Evolutionary conservation across 2,888 invertebrate genomes (phyloP).

Genomic region (Trileptium ribeirensis): DNA sequence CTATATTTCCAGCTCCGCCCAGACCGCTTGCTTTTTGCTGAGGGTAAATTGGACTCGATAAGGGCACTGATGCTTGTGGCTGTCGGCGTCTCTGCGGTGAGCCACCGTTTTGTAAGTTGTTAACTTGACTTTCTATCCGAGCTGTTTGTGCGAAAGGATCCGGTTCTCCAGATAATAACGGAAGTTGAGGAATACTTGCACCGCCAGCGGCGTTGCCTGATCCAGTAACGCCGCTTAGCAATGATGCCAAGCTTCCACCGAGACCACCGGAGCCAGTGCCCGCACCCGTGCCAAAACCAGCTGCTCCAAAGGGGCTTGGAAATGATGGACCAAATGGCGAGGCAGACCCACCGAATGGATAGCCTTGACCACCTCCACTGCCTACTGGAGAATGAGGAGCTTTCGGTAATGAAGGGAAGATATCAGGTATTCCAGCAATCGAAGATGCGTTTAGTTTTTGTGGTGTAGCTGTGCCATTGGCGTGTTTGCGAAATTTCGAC

Average conservation of each 20-base stretch:
- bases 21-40: background rate
- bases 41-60: background rate
- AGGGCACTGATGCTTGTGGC: background rate
- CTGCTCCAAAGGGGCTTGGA: background rate
- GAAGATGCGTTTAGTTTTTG: constrained; percentile 30
- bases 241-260: background rate
- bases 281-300: background rate
- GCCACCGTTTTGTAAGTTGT: background rate
- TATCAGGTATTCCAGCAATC: constrained; percentile 48
- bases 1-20: constrained; percentile 21
- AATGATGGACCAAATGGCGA: background rate
- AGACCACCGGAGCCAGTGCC: background rate
- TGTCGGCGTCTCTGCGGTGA: background rate
- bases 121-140: background rate
- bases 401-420: constrained; percentile 47
- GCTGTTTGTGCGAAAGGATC: background rate
- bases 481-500: background rate
- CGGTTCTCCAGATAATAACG: background rate
- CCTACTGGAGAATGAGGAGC: constrained; percentile 31
- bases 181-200: background rate
- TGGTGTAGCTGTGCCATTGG: background rate
- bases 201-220: background rate
- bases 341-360: background rate
- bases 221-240: background rate
- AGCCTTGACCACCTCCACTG: background rate